phyloP scores from a whole-genome alignment of 2,888 invertebrate genomes.

The Plebejus argus region DNA sequence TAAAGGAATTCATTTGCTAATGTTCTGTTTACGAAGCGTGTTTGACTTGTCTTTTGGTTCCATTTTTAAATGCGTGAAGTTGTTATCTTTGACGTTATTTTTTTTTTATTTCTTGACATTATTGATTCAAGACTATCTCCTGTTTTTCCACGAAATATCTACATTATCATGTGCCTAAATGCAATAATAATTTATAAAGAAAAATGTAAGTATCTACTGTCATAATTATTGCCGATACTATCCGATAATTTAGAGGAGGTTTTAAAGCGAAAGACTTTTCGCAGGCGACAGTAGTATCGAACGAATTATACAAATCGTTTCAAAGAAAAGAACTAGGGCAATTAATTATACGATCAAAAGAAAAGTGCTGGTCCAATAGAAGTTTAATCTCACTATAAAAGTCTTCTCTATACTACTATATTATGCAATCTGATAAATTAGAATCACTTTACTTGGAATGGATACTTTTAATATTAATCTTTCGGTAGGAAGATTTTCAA shows the following conservation, averaged over 20 bases:
- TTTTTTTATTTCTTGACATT: background rate
- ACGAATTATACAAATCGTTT: slow-evolving; percentile 21
- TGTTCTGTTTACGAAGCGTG: background rate
- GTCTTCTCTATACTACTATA: background rate
- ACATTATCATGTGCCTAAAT: background rate
- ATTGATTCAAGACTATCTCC: background rate
- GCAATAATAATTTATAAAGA: background rate
- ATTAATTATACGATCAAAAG: slow-evolving; percentile 9
- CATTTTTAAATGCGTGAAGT: slow-evolving; percentile 7
- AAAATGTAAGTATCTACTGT: background rate
- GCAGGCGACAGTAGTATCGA: background rate
- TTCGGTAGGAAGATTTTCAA: no score
- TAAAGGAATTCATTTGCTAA: slow-evolving; percentile 22
- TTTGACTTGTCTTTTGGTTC: background rate
- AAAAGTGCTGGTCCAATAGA: slow-evolving; percentile 2
- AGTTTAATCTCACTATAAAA: slow-evolving; percentile 37
- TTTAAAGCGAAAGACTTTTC: background rate
- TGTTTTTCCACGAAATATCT: background rate
- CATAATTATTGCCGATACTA: background rate
- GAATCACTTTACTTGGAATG: background rate
- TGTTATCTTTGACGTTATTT: background rate
- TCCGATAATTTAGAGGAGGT: background rate
- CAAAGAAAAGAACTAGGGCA: background rate
- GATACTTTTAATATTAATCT: background rate
- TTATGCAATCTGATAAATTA: background rate